Base-by-base conservation (phyloP, 2,888 invertebrate species). In the Pharmacophagus antenor region DNA sequence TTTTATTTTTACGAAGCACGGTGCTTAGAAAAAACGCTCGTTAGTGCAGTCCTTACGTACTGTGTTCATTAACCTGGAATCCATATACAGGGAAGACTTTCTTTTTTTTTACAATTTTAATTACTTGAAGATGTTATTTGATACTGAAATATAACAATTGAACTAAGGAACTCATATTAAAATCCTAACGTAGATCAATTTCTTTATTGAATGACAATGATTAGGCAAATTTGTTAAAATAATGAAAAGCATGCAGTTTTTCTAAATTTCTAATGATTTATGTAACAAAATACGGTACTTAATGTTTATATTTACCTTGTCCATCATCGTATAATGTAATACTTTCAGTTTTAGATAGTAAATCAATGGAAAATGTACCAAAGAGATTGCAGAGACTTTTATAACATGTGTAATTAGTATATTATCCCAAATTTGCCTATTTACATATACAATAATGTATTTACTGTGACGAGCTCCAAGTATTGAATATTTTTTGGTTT, bases 61-160 rank as follows among this genome's bases (percentile, higher is more conserved):
- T 27, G 54, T 54, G 54, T 54, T 59, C 54, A 59, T 61, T 61
- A 61, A 61, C 56, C 60, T 61, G 56, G 55, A 61, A 51, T 56
- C 41, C 44, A 41, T 22, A 31, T 10, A 31, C 31, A 15, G n/a
- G n/a, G n/a, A 31, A 10, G 10, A 2, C 31, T 31, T 37, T n/a
- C n/a, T n/a, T 37, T 37, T 37, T 37, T 37, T 37, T n/a, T n/a
- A 8, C n/a, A 15, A n/a, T 37, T 37, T 3, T 5, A 37, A 15
- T 37, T 15, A 37, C 37, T 37, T 37, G n/a, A 37, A 4, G n/a
- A 15, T 37, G n/a, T 15, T 37, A 37, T 37, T 15, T 37, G n/a
- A 37, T n/a, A 1, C 3, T 15, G 15, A 37, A 6, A 37, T n/a
- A n/a, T n/a, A n/a, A 4, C 37, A 37, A 5, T 37, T 37, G n/a